Evolutionary conservation across 2,113 vertebrate genomes (phyloP).

Genomic region (Uria aalge): DNA sequence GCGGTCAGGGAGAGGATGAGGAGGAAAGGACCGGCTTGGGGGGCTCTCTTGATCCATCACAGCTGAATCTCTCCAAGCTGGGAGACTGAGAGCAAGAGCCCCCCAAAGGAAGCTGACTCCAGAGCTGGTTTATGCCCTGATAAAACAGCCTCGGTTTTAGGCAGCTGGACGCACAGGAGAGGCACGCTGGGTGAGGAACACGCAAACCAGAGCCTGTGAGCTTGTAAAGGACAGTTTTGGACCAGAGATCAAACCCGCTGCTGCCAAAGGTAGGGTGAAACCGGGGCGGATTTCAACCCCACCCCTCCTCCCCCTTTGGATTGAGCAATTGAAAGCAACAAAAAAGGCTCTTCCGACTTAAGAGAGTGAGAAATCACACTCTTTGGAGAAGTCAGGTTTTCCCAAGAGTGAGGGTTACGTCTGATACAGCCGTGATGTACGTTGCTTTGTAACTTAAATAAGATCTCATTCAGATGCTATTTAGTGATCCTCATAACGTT

Average conservation of each 20-base stretch:
- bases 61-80: neutral
- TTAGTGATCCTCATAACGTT: accelerated
- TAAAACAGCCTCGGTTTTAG: neutral
- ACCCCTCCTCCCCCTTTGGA: neutral
- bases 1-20: neutral
- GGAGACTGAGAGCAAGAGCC: neutral
- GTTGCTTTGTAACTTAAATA: neutral
- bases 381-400: neutral
- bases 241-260: neutral
- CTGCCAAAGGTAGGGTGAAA: conserved; percentile 7
- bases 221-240: neutral
- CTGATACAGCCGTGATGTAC: neutral
- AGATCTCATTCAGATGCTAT: neutral
- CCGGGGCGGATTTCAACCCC: neutral
- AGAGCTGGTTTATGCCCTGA: neutral
- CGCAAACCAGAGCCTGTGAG: neutral
- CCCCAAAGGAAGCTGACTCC: neutral
- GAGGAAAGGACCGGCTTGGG: neutral
- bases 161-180: neutral
- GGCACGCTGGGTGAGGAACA: neutral
- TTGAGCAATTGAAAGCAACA: neutral
- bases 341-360: neutral
- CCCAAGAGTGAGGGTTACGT: neutral
- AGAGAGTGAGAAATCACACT: neutral
- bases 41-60: neutral